These are phyloP conservation scores for Microctenopoma steveboyesi DNA, from an alignment of 2,797 vertebrate genomes.

Conservation along the genomic window DNA sequence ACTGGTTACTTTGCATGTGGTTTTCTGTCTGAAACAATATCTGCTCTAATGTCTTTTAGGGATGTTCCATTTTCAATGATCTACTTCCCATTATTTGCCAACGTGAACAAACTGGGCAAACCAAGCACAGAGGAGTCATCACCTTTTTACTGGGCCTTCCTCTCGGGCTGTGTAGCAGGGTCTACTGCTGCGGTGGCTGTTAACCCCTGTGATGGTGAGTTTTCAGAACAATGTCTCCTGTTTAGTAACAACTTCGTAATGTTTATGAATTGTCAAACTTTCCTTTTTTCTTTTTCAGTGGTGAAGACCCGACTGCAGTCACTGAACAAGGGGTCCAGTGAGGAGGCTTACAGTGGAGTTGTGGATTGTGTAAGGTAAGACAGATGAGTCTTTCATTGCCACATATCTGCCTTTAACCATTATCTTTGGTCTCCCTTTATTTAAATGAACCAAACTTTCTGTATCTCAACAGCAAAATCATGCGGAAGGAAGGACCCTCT, in stretches of 20 bases:
- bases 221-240: not conserved
- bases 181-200: slow-evolving; percentile 85
- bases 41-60: slow-evolving; percentile 62
- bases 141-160: slow-evolving; percentile 87
- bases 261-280: not conserved
- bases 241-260: not conserved
- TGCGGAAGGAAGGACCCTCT: slow-evolving; percentile 85
- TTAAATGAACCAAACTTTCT: slow-evolving; percentile 1
- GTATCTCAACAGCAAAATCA: slow-evolving; percentile 81
- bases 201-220: slow-evolving; percentile 87
- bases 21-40: not conserved
- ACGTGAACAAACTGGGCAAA: slow-evolving; percentile 84
- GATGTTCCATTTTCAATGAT: slow-evolving; percentile 88
- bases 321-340: slow-evolving; percentile 83
- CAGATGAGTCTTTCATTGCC: not conserved
- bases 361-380: slow-evolving; percentile 83
- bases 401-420: rapidly evolving
- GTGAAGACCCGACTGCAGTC: slow-evolving; percentile 89
- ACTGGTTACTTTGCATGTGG: rapidly evolving
- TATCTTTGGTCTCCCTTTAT: not conserved
- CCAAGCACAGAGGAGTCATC: slow-evolving; percentile 67
- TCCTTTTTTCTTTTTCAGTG: slow-evolving; percentile 67
- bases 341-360: slow-evolving; percentile 85
- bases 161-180: slow-evolving; percentile 85
- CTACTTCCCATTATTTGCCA: slow-evolving; percentile 88